Conservation (phyloP, 2,888 invertebrate species). For the Sylvicola cinctus region DNA sequence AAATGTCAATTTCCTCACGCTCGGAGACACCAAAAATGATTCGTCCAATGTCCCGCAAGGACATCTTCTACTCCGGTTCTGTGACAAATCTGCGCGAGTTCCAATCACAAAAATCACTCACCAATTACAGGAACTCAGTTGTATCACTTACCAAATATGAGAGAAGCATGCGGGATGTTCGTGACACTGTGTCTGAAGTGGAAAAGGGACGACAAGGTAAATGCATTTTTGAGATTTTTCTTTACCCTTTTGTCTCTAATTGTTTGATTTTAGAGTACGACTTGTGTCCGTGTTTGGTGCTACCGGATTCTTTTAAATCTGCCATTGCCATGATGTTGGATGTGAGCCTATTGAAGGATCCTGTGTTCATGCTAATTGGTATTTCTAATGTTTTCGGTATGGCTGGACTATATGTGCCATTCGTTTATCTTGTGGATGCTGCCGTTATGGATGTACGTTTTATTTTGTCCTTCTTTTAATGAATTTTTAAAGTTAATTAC, state of each 20-base stretch:
- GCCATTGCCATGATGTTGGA: constrained; percentile 82
- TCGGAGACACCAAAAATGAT: constrained; percentile 41
- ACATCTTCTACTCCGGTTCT: constrained; percentile 95
- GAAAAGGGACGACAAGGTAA: constrained; percentile 35
- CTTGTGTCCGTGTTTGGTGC: constrained; percentile 55
- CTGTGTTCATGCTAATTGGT: constrained; percentile 78
- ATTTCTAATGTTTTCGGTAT: constrained; percentile 92
- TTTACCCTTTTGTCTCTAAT: constrained; percentile 3
- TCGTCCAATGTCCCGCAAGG: constrained; percentile 80
- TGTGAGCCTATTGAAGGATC: constrained; percentile 66
- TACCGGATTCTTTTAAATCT: constrained; percentile 63
- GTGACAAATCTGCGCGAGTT: constrained; percentile 84
- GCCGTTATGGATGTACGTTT: constrained; percentile 44
- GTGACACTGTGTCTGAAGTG: constrained; percentile 30
- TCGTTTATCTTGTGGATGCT: constrained; percentile 79
- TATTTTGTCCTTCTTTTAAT: constrained; percentile 3
- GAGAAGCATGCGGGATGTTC: constrained; percentile 33
- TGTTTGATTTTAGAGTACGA: constrained; percentile 39
- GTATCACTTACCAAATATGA: constrained; percentile 61
- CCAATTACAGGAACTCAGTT: constrained; percentile 79
- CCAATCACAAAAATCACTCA: constrained; percentile 77
- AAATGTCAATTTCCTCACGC: constrained; percentile 34
- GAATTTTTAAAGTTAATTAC: neutral
- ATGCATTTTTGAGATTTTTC: constrained; percentile 14
- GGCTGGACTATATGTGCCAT: constrained; percentile 93